A percentile compares a stretch with the other conserved stretches of the same genome.
Evolutionary conservation across 2,797 vertebrate genomes (phyloP).

Genomic region (Gobionotothen gibberifrons): DNA sequence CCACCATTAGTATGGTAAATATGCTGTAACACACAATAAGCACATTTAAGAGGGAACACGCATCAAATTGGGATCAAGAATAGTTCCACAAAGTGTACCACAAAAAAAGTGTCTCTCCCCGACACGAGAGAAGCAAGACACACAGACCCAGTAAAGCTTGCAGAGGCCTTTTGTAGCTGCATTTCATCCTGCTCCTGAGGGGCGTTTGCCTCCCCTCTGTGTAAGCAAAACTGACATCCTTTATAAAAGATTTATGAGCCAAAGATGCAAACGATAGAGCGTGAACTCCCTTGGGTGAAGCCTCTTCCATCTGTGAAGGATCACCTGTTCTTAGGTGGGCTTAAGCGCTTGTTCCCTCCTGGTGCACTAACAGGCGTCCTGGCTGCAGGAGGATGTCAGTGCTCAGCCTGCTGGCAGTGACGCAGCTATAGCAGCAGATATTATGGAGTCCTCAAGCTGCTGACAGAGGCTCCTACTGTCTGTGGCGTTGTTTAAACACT

Average conservation of each 20-base stretch:
- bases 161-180: conserved; percentile 81
- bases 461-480: conserved; percentile 47
- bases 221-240: conserved; percentile 90
- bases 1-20: conserved; percentile 70
- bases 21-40: conserved; percentile 71
- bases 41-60: conserved; percentile 56
- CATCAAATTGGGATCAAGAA: conserved; percentile 58
- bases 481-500: conserved; percentile 55
- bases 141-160: conserved; percentile 60
- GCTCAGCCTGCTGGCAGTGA: conserved; percentile 38
- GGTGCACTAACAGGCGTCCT: conserved; percentile 70
- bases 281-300: conserved; percentile 81
- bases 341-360: conserved; percentile 77
- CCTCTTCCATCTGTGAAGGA: conserved; percentile 85
- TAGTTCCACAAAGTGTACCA: conserved; percentile 45
- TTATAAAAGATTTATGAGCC: conserved; percentile 90
- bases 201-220: conserved; percentile 81
- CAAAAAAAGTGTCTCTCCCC: conserved; percentile 54
- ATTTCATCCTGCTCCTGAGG: conserved; percentile 79
- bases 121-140: conserved; percentile 42
- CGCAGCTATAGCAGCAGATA: conserved; percentile 35
- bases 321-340: conserved; percentile 85
- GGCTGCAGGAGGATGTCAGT: conserved; percentile 33
- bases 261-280: conserved; percentile 87
- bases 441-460: conserved; percentile 55